These are phyloP conservation scores for Triplophysa rosa DNA, from an alignment of 2,113 vertebrate species.

Conservation along the genomic window DNA sequence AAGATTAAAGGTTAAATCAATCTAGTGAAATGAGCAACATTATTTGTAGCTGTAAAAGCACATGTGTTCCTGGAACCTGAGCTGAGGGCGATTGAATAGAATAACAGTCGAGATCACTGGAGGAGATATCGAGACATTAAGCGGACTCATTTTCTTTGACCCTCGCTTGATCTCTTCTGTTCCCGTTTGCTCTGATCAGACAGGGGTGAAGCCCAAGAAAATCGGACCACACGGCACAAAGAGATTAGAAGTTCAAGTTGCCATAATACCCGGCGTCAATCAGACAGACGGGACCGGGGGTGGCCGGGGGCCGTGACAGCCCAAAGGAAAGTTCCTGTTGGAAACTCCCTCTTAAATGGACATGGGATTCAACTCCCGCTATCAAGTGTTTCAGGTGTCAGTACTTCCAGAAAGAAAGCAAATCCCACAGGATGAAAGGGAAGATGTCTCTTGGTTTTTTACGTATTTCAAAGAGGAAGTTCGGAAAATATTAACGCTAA, in stretches of 20 bases:
- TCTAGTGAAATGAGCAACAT: slow-evolving; percentile 13
- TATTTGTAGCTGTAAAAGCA: slow-evolving; percentile 19
- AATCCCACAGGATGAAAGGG: slow-evolving; percentile 42
- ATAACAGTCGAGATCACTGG: slow-evolving; percentile 60
- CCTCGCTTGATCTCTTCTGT: slow-evolving; percentile 73
- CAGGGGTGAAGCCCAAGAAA: slow-evolving; percentile 48
- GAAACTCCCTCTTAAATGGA: slow-evolving; percentile 60
- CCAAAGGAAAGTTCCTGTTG: slow-evolving; percentile 55
- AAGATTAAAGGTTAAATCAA: slow-evolving; percentile 25
- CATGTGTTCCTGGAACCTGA: slow-evolving; percentile 54
- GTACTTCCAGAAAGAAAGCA: slow-evolving; percentile 57
- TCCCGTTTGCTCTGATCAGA: slow-evolving; percentile 67
- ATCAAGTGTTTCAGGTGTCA: slow-evolving; percentile 59
- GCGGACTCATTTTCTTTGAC: slow-evolving; percentile 61
- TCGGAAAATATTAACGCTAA: slow-evolving; percentile 63
- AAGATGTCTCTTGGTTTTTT: slow-evolving; percentile 34
- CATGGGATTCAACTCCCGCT: slow-evolving; percentile 48
- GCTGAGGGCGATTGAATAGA: slow-evolving; percentile 63
- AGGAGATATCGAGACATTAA: slow-evolving; percentile 56
- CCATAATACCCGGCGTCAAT: slow-evolving; percentile 71
- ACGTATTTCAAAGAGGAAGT: slow-evolving; percentile 55
- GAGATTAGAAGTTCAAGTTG: slow-evolving; percentile 69
- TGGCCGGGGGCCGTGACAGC: slow-evolving; percentile 16
- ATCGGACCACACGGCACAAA: slow-evolving; percentile 50
- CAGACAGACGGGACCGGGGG: slow-evolving; percentile 37